Conservation (phyloP, 2,797 vertebrate species). For the Siniperca scherzeri region DNA sequence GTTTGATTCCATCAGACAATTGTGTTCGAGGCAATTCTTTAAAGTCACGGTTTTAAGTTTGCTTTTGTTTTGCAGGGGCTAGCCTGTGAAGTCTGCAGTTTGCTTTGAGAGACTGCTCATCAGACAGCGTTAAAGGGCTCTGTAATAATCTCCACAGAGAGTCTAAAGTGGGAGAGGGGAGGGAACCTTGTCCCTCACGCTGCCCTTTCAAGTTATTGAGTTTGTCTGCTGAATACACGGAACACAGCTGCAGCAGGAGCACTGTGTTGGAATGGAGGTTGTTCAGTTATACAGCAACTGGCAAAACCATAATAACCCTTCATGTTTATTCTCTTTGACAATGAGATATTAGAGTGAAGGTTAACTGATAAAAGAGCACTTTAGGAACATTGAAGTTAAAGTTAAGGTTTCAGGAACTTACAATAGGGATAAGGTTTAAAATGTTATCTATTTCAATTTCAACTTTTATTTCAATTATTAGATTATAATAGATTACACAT, state of each 20-base stretch:
- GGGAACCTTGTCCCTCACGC: conserved; percentile 62
- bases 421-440: neutral
- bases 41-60: conserved; percentile 49
- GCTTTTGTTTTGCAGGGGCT: conserved; percentile 42
- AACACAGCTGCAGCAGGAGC: conserved; percentile 52
- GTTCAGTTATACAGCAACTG: conserved; percentile 35
- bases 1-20: conserved; percentile 66
- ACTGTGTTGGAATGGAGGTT: conserved; percentile 24
- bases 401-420: neutral
- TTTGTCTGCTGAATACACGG: conserved; percentile 77
- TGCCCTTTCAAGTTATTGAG: conserved; percentile 82
- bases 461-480: neutral
- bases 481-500: neutral
- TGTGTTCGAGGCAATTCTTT: conserved; percentile 51
- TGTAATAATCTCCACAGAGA: conserved; percentile 70
- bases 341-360: neutral
- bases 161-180: conserved; percentile 45
- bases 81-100: conserved; percentile 23
- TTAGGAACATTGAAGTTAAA: neutral
- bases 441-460: neutral
- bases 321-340: conserved; percentile 36
- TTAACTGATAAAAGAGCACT: too few species aligned
- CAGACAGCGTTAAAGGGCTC: conserved; percentile 61
- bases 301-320: conserved; percentile 44
- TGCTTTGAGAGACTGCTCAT: conserved; percentile 54